Base-by-base conservation (phyloP, 92 coral and sea anemone genomes). In the Epizoanthus rinbou region DNA sequence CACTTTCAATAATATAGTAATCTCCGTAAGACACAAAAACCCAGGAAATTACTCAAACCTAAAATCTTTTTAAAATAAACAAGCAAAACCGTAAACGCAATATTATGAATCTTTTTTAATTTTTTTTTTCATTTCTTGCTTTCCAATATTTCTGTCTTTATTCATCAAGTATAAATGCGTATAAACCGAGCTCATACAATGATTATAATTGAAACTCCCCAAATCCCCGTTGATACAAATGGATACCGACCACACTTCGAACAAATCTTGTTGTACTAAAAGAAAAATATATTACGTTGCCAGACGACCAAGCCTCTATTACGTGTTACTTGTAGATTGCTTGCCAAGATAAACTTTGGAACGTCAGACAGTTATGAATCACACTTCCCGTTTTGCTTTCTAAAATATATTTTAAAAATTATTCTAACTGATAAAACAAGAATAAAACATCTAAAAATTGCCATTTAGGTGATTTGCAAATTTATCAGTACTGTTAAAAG, bases 201-300 rank as follows among this genome's bases (percentile, higher is more conserved):
- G 31, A 67, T 25, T 28, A 67, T 25, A 33, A 67, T 31, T 67
- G 52, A 18, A n/a, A 39, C 39, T 6, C 57, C 4, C 45, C 16
- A 74, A 60, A 62, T 62, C 57, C 71, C 72, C 72, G 82, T 62
- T 39, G 82, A 22, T 53, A 60, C 41, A 15, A 54, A 50, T 14
- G 21, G 52, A 23, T 13, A 37, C 11, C 23, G 52, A 62, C 18
- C 23, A 78, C 17, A 62, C 3, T 39, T 19, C 17, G 69, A 35
- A 58, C 39, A 75, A 75, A 59, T 58, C 68, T 62, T 76, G 82
- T 76, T 62, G 43, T 50, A 50, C 54, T 50, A 10, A 50, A 37
- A 37, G 43, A 3, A 37, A 37, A 41, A 60, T 35, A 78, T 6
- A 78, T 59, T 37, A 63, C 17, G 15, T 15, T n/a, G 25, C 52